A percentile compares a stretch with the other conserved stretches of the same genome.
Evolutionary conservation across 1,140 invertebrate genomes (phyloP).

Genomic region (Battus philenor): DNA sequence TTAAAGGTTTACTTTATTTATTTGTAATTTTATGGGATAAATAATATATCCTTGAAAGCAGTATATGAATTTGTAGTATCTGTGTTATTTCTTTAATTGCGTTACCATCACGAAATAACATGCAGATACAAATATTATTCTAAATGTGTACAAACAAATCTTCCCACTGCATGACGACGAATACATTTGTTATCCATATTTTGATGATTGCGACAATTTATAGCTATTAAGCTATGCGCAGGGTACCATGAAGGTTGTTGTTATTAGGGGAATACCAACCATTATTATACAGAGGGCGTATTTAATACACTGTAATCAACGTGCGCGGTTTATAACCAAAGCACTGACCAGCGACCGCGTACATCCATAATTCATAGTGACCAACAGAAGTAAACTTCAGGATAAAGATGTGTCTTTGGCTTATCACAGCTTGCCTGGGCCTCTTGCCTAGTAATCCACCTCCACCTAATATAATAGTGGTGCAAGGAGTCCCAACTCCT

Average conservation of each 20-base stretch:
- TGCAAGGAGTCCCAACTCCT: constrained; percentile 41
- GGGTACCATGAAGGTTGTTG: constrained; percentile 66
- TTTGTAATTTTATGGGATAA: no score
- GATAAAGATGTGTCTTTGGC: constrained; percentile 65
- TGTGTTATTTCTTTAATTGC: no score
- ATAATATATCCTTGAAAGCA: no score
- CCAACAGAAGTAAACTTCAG: not conserved
- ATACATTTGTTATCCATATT: constrained; percentile 57
- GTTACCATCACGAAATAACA: no score
- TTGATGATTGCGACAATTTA: constrained; percentile 67
- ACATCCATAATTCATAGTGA: not conserved
- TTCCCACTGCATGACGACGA: constrained; percentile 22
- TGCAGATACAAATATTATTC: no score
- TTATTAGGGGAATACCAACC: constrained; percentile 67
- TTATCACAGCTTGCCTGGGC: constrained; percentile 67
- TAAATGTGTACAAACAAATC: no score
- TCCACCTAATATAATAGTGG: constrained; percentile 44
- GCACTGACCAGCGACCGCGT: constrained; percentile 22
- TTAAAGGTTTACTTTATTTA: no score
- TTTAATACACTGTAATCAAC: constrained; percentile 59
- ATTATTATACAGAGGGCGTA: constrained; percentile 59
- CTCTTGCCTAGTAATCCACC: constrained; percentile 43
- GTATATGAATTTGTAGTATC: no score
- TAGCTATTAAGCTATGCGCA: constrained; percentile 53
- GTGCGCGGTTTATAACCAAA: constrained; percentile 37